A percentile compares a stretch with the other conserved stretches of the same genome.
Conservation (phyloP, 2,797 vertebrate genomes). For the Sebastes nivosus region DNA sequence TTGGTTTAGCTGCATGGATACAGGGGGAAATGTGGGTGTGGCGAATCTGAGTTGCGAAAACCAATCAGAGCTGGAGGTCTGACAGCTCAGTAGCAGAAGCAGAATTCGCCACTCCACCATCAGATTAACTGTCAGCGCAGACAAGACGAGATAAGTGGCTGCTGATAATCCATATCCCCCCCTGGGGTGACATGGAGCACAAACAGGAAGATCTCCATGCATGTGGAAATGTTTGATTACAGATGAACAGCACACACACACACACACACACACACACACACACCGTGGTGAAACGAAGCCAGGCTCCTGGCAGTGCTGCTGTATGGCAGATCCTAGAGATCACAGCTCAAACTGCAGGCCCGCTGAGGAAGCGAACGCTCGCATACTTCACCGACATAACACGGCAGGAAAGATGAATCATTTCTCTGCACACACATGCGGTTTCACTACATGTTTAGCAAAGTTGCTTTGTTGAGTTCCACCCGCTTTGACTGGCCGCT, state of each 20-base stretch:
- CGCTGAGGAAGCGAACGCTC: conserved; percentile 21
- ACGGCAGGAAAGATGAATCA: conserved; percentile 16
- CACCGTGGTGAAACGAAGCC: conserved; percentile 1
- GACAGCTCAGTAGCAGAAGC: conserved; percentile 5
- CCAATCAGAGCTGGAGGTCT: conserved; percentile 19
- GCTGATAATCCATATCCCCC: conserved; percentile 37
- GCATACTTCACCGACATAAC: neutral
- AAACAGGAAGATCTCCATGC: conserved; percentile 29
- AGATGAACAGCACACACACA: conserved; percentile 27
- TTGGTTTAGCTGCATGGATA: neutral
- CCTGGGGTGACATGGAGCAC: conserved; percentile 6
- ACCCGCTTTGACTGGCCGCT: neutral
- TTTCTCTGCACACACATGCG: neutral
- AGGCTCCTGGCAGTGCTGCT: conserved; percentile 2
- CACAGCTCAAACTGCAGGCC: conserved; percentile 17
- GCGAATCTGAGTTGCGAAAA: neutral
- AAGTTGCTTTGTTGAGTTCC: conserved; percentile 23
- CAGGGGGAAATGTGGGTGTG: neutral
- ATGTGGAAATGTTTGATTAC: conserved; percentile 46
- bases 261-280: neutral
- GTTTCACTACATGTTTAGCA: conserved; percentile 18
- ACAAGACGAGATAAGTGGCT: conserved; percentile 38
- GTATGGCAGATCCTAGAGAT: conserved; percentile 11
- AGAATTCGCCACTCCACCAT: conserved; percentile 7
- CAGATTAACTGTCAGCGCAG: conserved; percentile 46